phyloP scores from a whole-genome alignment of 37 sponge, comb jelly and placozoan genomes.

The Tethya wilhelma region DNA sequence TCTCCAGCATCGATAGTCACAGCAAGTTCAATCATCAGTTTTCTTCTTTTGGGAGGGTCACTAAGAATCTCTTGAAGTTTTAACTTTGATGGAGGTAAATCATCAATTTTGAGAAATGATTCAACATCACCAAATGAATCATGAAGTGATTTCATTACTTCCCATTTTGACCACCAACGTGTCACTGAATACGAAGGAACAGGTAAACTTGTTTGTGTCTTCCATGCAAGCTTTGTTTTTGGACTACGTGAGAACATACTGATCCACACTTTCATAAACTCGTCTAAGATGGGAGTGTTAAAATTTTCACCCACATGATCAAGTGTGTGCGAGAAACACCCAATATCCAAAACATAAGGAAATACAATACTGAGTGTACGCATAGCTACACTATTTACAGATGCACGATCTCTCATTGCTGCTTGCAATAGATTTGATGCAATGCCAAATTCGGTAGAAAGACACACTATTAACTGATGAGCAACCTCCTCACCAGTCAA shows the following conservation, averaged over 20 bases:
- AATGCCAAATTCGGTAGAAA: conserved; percentile 24
- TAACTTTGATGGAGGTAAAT: conserved; percentile 4
- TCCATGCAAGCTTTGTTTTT: conserved; percentile 4
- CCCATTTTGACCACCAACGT: conserved; percentile 13
- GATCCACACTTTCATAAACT: conserved; percentile 11
- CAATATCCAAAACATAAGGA: no score
- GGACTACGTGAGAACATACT: conserved; percentile 5
- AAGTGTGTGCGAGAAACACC: conserved; percentile 16
- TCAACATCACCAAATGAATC: conserved; percentile 30
- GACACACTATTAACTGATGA: conserved; percentile 15
- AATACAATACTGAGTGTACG: neutral
- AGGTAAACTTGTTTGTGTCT: conserved; percentile 4
- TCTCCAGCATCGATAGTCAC: conserved; percentile 28
- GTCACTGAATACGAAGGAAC: conserved; percentile 10
- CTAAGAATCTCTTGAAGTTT: conserved; percentile 6
- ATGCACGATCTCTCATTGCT: neutral
- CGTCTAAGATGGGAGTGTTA: neutral
- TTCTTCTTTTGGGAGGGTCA: conserved; percentile 7
- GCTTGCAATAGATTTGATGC: neutral
- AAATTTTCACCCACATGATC: conserved; percentile 26
- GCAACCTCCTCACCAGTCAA: conserved; percentile 44
- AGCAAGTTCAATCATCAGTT: conserved; percentile 15
- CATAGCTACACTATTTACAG: neutral
- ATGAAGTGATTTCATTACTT: conserved; percentile 7
- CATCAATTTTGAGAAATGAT: neutral